phyloP scores from a whole-genome alignment of 1,140 invertebrate species.

The Propsilocerus akamusi region DNA sequence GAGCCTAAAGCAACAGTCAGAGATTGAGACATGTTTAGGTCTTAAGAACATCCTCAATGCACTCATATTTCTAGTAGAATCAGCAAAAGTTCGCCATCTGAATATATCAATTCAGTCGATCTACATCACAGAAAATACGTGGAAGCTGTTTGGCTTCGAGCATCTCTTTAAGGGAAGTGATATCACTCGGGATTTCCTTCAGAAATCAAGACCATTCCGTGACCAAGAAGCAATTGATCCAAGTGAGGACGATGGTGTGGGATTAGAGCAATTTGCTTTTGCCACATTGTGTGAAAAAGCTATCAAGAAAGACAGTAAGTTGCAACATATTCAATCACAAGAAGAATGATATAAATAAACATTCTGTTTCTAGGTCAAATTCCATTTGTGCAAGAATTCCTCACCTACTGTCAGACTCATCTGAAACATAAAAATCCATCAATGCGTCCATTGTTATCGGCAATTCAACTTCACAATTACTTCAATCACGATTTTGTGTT shows the following conservation, averaged over 20 bases:
- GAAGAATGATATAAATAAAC: conserved; percentile 8
- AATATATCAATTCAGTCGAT: conserved; percentile 62
- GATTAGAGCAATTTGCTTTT: conserved; percentile 65
- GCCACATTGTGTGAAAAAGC: conserved; percentile 57
- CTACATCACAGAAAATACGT: conserved; percentile 58
- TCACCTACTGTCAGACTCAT: conserved; percentile 39
- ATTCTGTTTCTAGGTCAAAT: conserved; percentile 37
- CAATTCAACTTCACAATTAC: conserved; percentile 47
- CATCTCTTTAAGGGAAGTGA: conserved; percentile 52
- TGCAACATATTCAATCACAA: conserved; percentile 9
- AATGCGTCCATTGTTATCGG: conserved; percentile 36
- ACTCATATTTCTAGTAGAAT: conserved; percentile 60
- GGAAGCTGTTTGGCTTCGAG: conserved; percentile 68
- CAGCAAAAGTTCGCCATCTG: conserved; percentile 56
- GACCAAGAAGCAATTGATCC: conserved; percentile 48
- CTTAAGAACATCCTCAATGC: conserved; percentile 54
- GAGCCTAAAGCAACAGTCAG: conserved; percentile 37
- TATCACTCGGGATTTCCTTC: conserved; percentile 41
- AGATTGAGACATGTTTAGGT: conserved; percentile 59
- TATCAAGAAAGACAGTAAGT: conserved; percentile 32
- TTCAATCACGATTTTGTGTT: conserved; percentile 67
- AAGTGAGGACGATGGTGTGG: conserved; percentile 35
- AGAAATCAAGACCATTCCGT: conserved; percentile 37
- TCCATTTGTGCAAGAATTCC: conserved; percentile 43
- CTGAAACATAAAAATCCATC: conserved; percentile 37